These are phyloP conservation scores for Drosophila ochracea DNA, from an alignment of 2,888 invertebrate genomes.

Conservation along the genomic window DNA sequence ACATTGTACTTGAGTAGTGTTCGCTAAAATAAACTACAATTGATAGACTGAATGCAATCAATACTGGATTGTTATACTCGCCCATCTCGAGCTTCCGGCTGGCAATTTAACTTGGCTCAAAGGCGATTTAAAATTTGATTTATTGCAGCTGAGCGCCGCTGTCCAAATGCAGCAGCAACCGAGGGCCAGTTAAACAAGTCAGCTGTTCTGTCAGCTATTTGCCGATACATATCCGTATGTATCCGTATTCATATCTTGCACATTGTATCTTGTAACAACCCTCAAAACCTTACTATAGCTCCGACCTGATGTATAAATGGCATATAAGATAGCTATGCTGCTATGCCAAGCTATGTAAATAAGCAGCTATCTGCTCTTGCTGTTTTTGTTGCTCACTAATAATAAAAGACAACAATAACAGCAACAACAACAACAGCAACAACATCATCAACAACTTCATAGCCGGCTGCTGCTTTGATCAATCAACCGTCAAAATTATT, in stretches of 20 bases:
- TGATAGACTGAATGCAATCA: slow-evolving; percentile 51
- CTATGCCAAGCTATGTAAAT: slow-evolving; percentile 50
- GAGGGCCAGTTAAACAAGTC: slow-evolving; percentile 46
- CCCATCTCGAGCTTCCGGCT: slow-evolving; percentile 64
- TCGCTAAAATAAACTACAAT: slow-evolving; percentile 40
- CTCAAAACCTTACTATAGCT: slow-evolving; percentile 7
- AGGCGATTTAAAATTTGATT: slow-evolving; percentile 76
- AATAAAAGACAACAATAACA: slow-evolving; percentile 36
- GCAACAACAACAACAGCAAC: slow-evolving; percentile 18
- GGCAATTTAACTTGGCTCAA: slow-evolving; percentile 76
- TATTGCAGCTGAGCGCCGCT: slow-evolving; percentile 55
- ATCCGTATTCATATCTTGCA: slow-evolving; percentile 36
- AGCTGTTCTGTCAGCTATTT: slow-evolving; percentile 42
- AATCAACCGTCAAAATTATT: slow-evolving; percentile 82
- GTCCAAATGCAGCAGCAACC: slow-evolving; percentile 4
- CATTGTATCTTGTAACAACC: slow-evolving; percentile 32
- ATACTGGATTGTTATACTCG: slow-evolving; percentile 38
- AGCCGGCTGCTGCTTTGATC: slow-evolving; percentile 75
- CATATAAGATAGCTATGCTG: slow-evolving; percentile 58
- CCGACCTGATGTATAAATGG: slow-evolving; percentile 30
- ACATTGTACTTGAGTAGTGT: slow-evolving; percentile 6
- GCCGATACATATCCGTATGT: slow-evolving; percentile 9
- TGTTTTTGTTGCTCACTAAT: slow-evolving; percentile 20
- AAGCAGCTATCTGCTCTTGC: slow-evolving; percentile 36
- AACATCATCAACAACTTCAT: slow-evolving; percentile 35